A percentile compares a stretch with the other conserved stretches of the same genome.
Conservation (phyloP, 2,888 invertebrate genomes). For the Erpobdella octoculata region DNA sequence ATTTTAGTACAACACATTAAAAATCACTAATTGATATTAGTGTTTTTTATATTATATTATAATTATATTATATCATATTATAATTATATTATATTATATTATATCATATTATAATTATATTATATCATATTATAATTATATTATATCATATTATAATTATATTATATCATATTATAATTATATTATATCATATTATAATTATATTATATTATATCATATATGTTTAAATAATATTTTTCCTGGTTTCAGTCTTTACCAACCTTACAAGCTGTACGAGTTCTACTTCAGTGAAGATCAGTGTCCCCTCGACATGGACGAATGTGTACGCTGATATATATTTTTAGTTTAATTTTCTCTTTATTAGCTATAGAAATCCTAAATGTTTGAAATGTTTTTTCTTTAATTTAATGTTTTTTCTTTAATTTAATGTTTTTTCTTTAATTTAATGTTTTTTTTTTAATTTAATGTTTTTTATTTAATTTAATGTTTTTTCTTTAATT, state of each 20-base stretch:
- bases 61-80: too few species aligned
- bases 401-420: too few species aligned
- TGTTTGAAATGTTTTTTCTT: too few species aligned
- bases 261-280: background rate
- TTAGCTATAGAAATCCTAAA: too few species aligned
- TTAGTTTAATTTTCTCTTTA: too few species aligned
- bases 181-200: background rate
- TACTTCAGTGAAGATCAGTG: background rate
- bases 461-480: too few species aligned
- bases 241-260: background rate
- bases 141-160: background rate
- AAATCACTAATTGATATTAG: background rate
- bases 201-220: background rate
- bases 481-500: too few species aligned
- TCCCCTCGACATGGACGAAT: background rate
- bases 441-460: too few species aligned
- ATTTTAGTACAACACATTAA: background rate
- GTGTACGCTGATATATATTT: too few species aligned
- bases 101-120: background rate
- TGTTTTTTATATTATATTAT: background rate
- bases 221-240: background rate
- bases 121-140: background rate
- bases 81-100: too few species aligned
- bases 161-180: background rate
- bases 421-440: too few species aligned